Percentiles rank a stretch among this genome's conserved stretches.
Evolutionary conservation across 2,888 invertebrate genomes (phyloP).

Genomic region (Ctenicera cuprea): DNA sequence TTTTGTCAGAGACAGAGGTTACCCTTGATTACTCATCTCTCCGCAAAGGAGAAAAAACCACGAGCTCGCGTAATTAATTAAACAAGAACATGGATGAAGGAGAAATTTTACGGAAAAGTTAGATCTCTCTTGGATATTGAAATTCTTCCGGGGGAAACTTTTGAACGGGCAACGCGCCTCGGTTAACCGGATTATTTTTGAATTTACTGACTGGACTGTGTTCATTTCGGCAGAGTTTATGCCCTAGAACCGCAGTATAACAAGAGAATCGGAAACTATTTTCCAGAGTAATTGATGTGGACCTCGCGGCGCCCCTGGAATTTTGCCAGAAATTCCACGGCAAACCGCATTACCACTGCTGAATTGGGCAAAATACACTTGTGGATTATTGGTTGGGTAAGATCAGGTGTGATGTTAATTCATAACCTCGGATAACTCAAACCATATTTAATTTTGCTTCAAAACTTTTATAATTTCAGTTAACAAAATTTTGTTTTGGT

Average conservation of each 20-base stretch:
- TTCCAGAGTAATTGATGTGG: conserved; percentile 28
- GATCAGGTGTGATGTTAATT: not conserved
- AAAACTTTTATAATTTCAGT: too few relatives aligned
- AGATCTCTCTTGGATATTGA: not conserved
- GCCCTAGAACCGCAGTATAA: conserved; percentile 5
- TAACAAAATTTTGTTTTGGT: too few relatives aligned
- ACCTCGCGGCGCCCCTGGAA: conserved; percentile 32
- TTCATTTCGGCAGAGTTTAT: conserved; percentile 3
- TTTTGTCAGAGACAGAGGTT: conserved; percentile 4
- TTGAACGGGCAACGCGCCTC: not conserved
- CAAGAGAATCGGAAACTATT: conserved; percentile 34
- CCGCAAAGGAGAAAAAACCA: not conserved
- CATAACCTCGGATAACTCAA: not conserved
- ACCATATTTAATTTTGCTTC: not conserved
- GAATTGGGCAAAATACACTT: conserved; percentile 15
- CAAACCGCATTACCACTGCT: conserved; percentile 33
- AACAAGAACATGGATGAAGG: not conserved
- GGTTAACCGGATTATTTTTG: not conserved
- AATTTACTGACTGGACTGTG: not conserved
- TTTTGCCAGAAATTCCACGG: conserved; percentile 37
- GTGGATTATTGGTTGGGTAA: conserved; percentile 12
- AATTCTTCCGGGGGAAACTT: not conserved
- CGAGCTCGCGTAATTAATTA: not conserved
- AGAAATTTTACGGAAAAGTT: not conserved
- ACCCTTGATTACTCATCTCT: conserved; percentile 8